A percentile compares a stretch with the other conserved stretches of the same genome.
These are phyloP conservation scores for Brevimyrus niger DNA, from an alignment of 2,113 vertebrate species.

Conservation along the genomic window DNA sequence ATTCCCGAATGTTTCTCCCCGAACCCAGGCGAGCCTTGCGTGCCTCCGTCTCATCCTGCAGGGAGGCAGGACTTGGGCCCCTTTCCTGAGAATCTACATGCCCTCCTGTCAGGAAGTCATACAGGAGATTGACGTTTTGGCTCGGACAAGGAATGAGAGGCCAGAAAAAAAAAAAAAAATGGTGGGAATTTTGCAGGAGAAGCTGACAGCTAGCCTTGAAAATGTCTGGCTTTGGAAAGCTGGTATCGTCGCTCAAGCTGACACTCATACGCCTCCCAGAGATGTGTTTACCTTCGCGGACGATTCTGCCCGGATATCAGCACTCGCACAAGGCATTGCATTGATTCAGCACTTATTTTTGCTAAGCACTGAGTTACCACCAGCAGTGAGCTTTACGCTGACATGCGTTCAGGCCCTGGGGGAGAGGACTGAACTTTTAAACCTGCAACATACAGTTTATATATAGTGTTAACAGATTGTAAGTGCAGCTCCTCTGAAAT, in stretches of 20 bases:
- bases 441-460: not conserved
- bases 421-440: constrained; percentile 1
- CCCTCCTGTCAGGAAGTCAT: constrained; percentile 4
- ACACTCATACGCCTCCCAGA: not conserved
- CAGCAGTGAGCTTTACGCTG: not conserved
- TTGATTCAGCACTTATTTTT: not conserved
- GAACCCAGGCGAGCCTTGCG: not conserved
- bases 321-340: not conserved
- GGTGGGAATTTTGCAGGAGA: not conserved
- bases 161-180: not conserved
- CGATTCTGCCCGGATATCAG: no score
- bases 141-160: not conserved
- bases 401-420: not conserved
- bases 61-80: not conserved
- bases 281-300: not conserved
- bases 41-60: not conserved
- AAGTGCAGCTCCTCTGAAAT: not conserved
- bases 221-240: not conserved
- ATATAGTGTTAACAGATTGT: not conserved
- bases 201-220: not conserved
- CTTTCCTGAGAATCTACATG: not conserved
- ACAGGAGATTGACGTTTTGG: not conserved
- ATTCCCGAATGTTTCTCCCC: not conserved
- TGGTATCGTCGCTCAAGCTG: not conserved
- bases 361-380: not conserved